Conservation (phyloP, 2,797 vertebrate species). For the Brachyalestes nurse region DNA sequence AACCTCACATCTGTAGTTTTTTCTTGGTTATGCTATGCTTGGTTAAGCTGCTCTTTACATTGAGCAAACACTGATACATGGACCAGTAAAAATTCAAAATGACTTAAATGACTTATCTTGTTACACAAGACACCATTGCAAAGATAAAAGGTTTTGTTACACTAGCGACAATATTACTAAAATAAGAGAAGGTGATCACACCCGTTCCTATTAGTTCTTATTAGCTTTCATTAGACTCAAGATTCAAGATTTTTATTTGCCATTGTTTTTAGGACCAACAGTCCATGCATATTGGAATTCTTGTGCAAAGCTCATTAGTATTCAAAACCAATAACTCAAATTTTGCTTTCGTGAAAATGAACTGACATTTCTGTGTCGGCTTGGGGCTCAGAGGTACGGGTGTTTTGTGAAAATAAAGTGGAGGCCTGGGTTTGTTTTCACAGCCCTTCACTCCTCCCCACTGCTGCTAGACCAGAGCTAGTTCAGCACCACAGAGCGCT, state of each 20-base stretch:
- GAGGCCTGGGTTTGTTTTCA: conserved; percentile 63
- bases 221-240: neutral
- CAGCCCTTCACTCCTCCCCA: conserved; percentile 75
- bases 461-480: conserved; percentile 69
- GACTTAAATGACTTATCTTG: too few species aligned
- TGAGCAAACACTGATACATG: neutral
- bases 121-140: neutral
- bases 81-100: too few species aligned
- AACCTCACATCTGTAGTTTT: too few species aligned
- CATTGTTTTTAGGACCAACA: too few species aligned
- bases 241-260: too few species aligned
- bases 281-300: too few species aligned
- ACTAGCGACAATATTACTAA: neutral
- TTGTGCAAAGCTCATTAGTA: too few species aligned
- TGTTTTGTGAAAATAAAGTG: conserved; percentile 23
- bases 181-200: too few species aligned
- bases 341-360: neutral
- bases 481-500: conserved; percentile 70
- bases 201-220: neutral
- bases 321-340: neutral
- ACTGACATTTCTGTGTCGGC: conserved; percentile 48
- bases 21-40: too few species aligned
- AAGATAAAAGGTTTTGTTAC: neutral
- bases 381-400: neutral
- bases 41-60: neutral